phyloP scores from a whole-genome alignment of 2,797 vertebrate genomes.

The Rhynchotus rufescens region DNA sequence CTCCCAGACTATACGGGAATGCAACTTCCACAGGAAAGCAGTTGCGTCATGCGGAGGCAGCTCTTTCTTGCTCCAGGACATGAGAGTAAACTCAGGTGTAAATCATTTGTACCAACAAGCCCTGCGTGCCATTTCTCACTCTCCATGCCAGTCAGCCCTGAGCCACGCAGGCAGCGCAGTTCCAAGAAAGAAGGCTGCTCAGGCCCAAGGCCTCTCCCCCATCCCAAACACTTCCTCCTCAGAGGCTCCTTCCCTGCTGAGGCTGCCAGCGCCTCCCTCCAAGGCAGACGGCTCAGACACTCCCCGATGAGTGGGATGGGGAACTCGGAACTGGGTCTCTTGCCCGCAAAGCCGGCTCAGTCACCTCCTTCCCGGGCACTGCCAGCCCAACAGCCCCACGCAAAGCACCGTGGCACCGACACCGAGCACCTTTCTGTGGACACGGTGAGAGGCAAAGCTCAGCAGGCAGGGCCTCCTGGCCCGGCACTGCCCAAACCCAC shows the following conservation, averaged over 20 bases:
- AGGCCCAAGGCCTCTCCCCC: constrained; percentile 16
- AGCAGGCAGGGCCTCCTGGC: accelerated
- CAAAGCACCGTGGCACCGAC: not conserved
- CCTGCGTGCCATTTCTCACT: constrained; percentile 6
- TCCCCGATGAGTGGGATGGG: not conserved
- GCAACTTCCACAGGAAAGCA: constrained; percentile 16
- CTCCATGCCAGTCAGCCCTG: not conserved
- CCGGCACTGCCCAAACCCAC: not conserved
- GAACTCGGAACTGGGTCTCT: not conserved
- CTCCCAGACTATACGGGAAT: not conserved
- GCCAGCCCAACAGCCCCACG: accelerated
- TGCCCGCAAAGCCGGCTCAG: not conserved
- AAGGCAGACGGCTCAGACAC: not conserved
- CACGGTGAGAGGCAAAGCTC: not conserved
- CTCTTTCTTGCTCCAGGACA: constrained; percentile 20
- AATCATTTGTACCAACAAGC: constrained; percentile 48
- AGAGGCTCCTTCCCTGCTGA: not conserved
- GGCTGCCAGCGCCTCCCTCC: not conserved
- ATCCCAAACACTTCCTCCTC: not conserved
- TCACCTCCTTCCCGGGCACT: not conserved
- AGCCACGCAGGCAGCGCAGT: not conserved
- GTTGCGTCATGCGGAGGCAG: not conserved
- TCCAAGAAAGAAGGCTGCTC: not conserved
- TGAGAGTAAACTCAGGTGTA: constrained; percentile 40
- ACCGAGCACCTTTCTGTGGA: accelerated